Conservation (phyloP, 2,888 invertebrate species). For the Drosophila infuscata region DNA sequence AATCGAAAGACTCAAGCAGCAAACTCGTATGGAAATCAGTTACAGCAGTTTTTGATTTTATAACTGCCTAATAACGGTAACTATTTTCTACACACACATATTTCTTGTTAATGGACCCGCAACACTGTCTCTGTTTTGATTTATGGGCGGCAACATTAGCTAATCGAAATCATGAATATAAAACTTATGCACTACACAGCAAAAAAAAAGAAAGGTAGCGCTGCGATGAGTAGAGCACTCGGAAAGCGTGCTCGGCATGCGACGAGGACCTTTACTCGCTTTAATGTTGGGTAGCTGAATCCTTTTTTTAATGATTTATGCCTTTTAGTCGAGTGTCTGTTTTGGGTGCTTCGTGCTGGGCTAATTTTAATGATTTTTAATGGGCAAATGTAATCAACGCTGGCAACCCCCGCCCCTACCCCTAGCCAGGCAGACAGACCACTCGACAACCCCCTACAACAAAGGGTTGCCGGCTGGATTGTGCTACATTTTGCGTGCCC, state of each 20-base stretch:
- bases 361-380: conserved; percentile 73
- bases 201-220: conserved; percentile 10
- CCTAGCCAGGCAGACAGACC: neutral
- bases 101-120: conserved; percentile 53
- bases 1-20: conserved; percentile 68
- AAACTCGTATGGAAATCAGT: conserved; percentile 53
- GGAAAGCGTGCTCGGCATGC: conserved; percentile 54
- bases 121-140: conserved; percentile 56
- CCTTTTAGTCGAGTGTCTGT: conserved; percentile 41
- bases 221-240: conserved; percentile 38
- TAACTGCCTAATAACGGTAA: conserved; percentile 67
- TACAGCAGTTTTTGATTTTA: conserved; percentile 53
- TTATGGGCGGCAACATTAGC: conserved; percentile 67
- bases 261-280: conserved; percentile 23
- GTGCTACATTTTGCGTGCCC: conserved; percentile 10
- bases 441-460: conserved; percentile 27
- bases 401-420: conserved; percentile 35
- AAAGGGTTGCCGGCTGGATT: conserved; percentile 56
- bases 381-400: conserved; percentile 78
- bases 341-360: conserved; percentile 53
- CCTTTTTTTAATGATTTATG: conserved; percentile 66
- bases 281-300: conserved; percentile 40
- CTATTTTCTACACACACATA: conserved; percentile 29
- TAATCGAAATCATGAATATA: conserved; percentile 63
- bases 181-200: conserved; percentile 36